Evolutionary conservation across 35 echinoderm and acorn worm species (phyloP), one percentile per base, ranked within the genome.

Genomic region (Lytechinus variegatus): DNA sequence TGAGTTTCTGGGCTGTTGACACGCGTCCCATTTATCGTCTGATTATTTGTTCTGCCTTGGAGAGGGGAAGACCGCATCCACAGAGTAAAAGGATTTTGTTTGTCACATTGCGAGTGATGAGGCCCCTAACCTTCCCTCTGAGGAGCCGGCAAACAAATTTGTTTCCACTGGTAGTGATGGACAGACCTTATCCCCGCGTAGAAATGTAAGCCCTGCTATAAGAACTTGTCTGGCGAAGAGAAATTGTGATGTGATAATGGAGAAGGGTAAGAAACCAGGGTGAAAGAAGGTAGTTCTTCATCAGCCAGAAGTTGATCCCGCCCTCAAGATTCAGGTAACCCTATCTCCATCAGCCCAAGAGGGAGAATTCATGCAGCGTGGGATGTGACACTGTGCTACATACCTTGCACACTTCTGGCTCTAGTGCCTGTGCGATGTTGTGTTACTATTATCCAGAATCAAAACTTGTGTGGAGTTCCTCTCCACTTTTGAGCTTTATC

Each of bases 51-150:
- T 79, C 66, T 79, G 66, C 66, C 66, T 79, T 3, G 66, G 66
- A 79, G 66, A 79, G 66, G 14, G 21, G 21, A 24, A 79, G 66
- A 79, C 66, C 66, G 66, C 66, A 79, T 79, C 66, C 19, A 16
- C 66, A 79, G 66, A 19, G 66, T 79, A 79, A 79, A 79, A 79
- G 66, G 66, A 79, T 79, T n/a, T 79, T 79, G 66, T 79, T 79
- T 79, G 66, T 79, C 19, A 79, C 66, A 27, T 79, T 79, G 66
- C 19, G 66, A 79, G 5, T 79, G 19, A 24, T 24, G 19, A 24
- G 8, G 66, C 19, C 66, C 66, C 19, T 24, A n/a, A 24, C 66
- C n/a, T 79, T 24, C 66, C 66, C 66, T 79, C 66, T 24, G 4
- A 79, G 19, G 33, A 44, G 19, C 61, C 66, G 4, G 19, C 66